These are phyloP conservation scores for Diachrysia chrysitis DNA, from an alignment of 2,888 invertebrate species.

Conservation along the genomic window DNA sequence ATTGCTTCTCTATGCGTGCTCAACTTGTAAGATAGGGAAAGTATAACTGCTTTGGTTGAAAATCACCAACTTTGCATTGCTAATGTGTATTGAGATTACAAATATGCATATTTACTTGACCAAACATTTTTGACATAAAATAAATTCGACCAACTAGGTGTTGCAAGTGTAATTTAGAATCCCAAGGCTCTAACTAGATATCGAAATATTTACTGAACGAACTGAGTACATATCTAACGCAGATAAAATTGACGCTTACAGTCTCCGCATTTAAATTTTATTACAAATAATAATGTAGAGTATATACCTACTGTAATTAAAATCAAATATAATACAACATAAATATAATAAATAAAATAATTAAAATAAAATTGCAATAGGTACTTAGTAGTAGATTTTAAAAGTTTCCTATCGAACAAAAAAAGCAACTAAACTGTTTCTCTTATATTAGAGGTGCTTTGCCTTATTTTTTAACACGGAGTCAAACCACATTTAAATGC, in stretches of 20 bases:
- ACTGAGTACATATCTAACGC: not conserved
- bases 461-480: no score
- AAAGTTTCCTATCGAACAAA: not conserved
- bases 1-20: not conserved
- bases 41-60: slow-evolving; percentile 1
- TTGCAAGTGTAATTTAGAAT: not conserved
- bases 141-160: not conserved
- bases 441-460: no score
- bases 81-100: slow-evolving; percentile 8
- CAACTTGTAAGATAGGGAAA: slow-evolving; percentile 1
- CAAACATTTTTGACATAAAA: slow-evolving; percentile 2
- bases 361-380: no score
- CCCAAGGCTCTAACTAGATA: not conserved
- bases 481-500: not conserved
- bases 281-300: no score
- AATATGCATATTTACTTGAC: slow-evolving; percentile 3
- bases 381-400: no score
- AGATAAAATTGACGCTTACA: not conserved
- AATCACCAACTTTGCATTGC: slow-evolving; percentile 4
- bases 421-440: not conserved
- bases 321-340: no score
- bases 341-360: no score
- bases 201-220: slow-evolving; percentile 4
- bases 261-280: no score
- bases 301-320: no score